Evolutionary conservation across 1,140 invertebrate genomes (phyloP).

Genomic region (Ectropis grisescens): DNA sequence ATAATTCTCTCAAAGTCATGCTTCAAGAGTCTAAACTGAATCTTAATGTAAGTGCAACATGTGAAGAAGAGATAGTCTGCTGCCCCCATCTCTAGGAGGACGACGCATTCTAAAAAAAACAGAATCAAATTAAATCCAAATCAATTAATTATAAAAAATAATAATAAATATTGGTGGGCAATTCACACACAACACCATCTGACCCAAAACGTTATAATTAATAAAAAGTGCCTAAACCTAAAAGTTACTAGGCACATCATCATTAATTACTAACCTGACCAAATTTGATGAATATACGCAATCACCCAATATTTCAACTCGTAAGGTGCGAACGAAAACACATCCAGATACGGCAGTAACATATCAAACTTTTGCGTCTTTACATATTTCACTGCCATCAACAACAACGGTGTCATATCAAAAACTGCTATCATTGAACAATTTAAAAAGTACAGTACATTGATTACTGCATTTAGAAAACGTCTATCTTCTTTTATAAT

Average conservation of each 20-base stretch:
- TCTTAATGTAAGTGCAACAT: conserved; percentile 7
- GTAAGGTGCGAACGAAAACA: conserved; percentile 15
- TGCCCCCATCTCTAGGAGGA: conserved; percentile 6
- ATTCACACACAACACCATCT: too few relatives aligned
- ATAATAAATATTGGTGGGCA: too few relatives aligned
- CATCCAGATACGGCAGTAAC: conserved; percentile 15
- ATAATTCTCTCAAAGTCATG: conserved; percentile 11
- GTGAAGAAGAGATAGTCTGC: conserved; percentile 7
- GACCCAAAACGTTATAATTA: too few relatives aligned
- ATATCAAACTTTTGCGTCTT: conserved; percentile 11
- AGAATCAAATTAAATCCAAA: too few relatives aligned
- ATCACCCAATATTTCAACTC: conserved; percentile 13
- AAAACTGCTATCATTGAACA: conserved; percentile 14
- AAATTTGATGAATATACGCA: conserved; percentile 18
- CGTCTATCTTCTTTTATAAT: conserved; percentile 10
- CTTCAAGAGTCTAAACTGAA: conserved; percentile 9
- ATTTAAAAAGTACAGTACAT: conserved; percentile 15
- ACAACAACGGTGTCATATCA: conserved; percentile 10
- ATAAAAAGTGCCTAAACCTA: too few relatives aligned
- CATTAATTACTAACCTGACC: conserved; percentile 20
- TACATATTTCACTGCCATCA: conserved; percentile 15
- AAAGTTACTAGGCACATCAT: too few relatives aligned
- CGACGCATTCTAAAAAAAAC: conserved; percentile 6
- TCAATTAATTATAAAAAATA: too few relatives aligned
- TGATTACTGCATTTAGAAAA: conserved; percentile 14